Base-by-base conservation (phyloP, 2,888 invertebrate genomes). In the Abrostola tripartita region DNA sequence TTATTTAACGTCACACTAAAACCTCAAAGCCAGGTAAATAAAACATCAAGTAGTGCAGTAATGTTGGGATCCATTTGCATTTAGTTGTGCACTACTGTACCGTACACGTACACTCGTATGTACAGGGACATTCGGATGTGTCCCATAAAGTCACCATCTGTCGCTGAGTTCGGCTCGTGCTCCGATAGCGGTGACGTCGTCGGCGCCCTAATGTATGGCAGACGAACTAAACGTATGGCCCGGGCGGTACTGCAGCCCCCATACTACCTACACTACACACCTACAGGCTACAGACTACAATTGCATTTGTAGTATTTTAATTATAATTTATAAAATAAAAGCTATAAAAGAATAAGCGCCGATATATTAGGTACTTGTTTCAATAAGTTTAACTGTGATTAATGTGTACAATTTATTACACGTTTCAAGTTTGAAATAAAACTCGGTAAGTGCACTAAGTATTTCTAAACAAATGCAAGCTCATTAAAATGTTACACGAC, bases 111-210 rank as follows among this genome's bases (percentile, higher is more conserved):
- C 24, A 4, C n/a, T 24, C 24, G 24, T 52, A 12, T 9, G 44
- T 67, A 54, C 40, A 10, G 53, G 35, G 6, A 41, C 41, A 54
- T 66, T 65, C 64, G 12, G 52, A 40, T 66, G 38, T 40, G 41
- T 38, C 24, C 35, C 37, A 36, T 47, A 58, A 54, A 52, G 47
- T n/a, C 50, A 42, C 47, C 52, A 60, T 52, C 55, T 24, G 49
- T 52, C 68, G 52, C 66, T 58, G 6, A 35, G 12, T 38, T 64
- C 10, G 12, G 50, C 35, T n/a, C 36, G 42, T 10, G 55, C 24
- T 55, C 42, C 24, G 41, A 50, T 51, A 66, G 66, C 56, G 24
- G 1, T 4, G 37, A 41, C 42, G 50, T 38, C 10, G 40, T 9
- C n/a, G 53, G 53, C 52, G 6, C 11, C 50, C 49, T 50, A 36